These are phyloP conservation scores for Manacus vitellinus DNA, from an alignment of 2,113 vertebrate species.

Conservation along the genomic window DNA sequence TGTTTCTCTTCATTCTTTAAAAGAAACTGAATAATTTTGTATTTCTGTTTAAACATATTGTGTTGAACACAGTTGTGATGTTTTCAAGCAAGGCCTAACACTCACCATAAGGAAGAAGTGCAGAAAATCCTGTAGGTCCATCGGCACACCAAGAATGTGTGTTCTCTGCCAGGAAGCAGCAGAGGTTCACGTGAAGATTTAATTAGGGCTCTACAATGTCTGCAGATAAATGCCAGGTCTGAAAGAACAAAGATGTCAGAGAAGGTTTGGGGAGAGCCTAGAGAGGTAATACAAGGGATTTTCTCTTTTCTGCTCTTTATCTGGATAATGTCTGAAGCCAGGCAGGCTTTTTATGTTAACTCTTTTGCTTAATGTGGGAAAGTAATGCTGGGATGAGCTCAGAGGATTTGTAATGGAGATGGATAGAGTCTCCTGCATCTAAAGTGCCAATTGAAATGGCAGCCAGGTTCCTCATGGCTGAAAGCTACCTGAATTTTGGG, in stretches of 20 bases:
- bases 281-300: slow-evolving; percentile 31
- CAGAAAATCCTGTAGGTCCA: slow-evolving; percentile 22
- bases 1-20: slow-evolving; percentile 10
- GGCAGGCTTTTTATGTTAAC: slow-evolving; percentile 43
- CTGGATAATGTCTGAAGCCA: slow-evolving; percentile 39
- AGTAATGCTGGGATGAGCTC: slow-evolving; percentile 52
- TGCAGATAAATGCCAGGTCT: slow-evolving; percentile 41
- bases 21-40: background rate
- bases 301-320: slow-evolving; percentile 46
- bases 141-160: slow-evolving; percentile 5
- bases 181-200: slow-evolving; percentile 42
- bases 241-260: background rate
- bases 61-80: slow-evolving; percentile 31
- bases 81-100: slow-evolving; percentile 45
- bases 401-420: slow-evolving; percentile 62
- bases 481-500: background rate
- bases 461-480: background rate
- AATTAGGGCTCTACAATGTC: slow-evolving; percentile 31
- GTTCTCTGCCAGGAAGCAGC: slow-evolving; percentile 46
- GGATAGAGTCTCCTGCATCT: slow-evolving; percentile 16
- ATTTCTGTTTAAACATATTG: slow-evolving; percentile 7
- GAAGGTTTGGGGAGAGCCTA: background rate
- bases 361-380: slow-evolving; percentile 61
- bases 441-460: background rate
- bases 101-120: slow-evolving; percentile 32